These are phyloP conservation scores for Drosophila subpulchrella DNA, from an alignment of 1,140 invertebrate species.

Conservation along the genomic window DNA sequence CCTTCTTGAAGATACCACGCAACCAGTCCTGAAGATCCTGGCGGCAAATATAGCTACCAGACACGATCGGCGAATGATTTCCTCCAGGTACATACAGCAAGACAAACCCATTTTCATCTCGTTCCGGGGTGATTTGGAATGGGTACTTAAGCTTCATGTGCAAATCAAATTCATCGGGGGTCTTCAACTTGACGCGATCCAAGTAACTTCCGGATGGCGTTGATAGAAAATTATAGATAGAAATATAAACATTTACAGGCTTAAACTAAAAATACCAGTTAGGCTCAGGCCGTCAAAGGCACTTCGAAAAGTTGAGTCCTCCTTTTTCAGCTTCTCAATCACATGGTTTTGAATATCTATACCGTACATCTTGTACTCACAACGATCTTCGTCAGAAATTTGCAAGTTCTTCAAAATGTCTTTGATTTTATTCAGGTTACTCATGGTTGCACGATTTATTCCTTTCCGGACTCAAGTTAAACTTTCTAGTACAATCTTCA, in stretches of 20 bases:
- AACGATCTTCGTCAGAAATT: neutral
- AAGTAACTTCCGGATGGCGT: slow-evolving; percentile 41
- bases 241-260: neutral
- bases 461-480: neutral
- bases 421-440: neutral
- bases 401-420: neutral
- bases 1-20: slow-evolving; percentile 5
- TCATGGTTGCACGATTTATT: neutral
- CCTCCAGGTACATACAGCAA: neutral
- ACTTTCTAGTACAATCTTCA: neutral
- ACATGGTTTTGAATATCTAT: slow-evolving; percentile 1
- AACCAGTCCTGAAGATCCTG: slow-evolving; percentile 17
- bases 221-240: neutral
- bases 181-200: slow-evolving; percentile 36
- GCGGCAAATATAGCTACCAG: slow-evolving; percentile 1
- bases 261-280: neutral
- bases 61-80: neutral
- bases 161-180: slow-evolving; percentile 49
- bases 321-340: neutral
- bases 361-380: neutral
- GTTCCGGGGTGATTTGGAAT: neutral
- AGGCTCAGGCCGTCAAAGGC: slow-evolving; percentile 1
- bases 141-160: slow-evolving; percentile 30
- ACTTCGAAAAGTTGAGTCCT: neutral
- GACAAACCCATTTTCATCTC: slow-evolving; percentile 13